Evolutionary conservation across 1,140 invertebrate genomes (phyloP), one percentile per base, ranked within the genome.

Genomic region (Solenopsis fugax): DNA sequence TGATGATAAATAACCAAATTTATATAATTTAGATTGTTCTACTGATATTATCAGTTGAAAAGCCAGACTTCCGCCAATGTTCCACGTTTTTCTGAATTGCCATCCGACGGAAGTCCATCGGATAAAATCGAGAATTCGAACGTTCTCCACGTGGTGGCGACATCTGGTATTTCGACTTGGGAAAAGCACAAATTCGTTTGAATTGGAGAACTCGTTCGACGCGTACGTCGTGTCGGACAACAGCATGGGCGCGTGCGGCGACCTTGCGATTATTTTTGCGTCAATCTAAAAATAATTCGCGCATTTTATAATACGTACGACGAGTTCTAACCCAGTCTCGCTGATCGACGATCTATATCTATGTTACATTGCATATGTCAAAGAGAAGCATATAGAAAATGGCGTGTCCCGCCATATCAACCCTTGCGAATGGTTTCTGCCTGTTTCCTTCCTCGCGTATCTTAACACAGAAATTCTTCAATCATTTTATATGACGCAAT

Each of bases 241-340:
- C 87, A 88, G 88, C 88, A 85, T 84, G 77, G 86, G 72, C 90
- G 91, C 91, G 90, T 93, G 91, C 92, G 91, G 92, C 93, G 94
- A 95, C 95, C 95, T 95, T 95, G 94, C 93, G 93, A 92, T 95
- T 95, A 94, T 95, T 95, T 95, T 94, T 92, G 92, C 91, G 87
- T 88, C 86, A 80, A 89, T 92, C 93, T 94, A 95, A 95, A 94
- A 95, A 95, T 95, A 95, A 94, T 94, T 91, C 87, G 92, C 93
- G 89, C 92, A 94, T 95, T 94, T 95, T 95, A 94, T 94, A 95
- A 95, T 92, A 91, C 89, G 56, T 88, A 85, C 80, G 75, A 88
- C 64, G 87, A 87, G 78, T 87, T 86, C 87, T 76, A 78, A 91
- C 89, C 85, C 82, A 80, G 78, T 82, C 82, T 52, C 67, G 72